These are phyloP conservation scores for Peromyscus melanophrys DNA, from an alignment of 2,797 vertebrate genomes.

Conservation along the genomic window DNA sequence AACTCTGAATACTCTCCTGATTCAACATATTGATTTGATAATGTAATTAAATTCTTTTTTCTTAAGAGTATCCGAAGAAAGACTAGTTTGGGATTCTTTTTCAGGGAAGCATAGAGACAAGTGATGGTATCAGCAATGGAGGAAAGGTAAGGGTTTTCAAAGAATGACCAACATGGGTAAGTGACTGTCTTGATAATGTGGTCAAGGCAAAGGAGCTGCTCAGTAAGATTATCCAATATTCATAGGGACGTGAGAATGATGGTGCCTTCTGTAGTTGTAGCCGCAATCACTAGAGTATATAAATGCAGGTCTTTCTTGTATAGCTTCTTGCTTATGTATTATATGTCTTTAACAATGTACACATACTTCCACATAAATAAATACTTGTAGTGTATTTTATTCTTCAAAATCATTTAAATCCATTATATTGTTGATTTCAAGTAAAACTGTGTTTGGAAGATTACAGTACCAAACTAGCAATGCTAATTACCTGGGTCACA, in stretches of 20 bases:
- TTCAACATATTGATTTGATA: not conserved
- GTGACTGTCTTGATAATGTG: not conserved
- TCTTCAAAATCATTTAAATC: conserved; percentile 26
- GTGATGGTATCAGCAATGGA: not conserved
- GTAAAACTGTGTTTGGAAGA: conserved; percentile 50
- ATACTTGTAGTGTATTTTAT: conserved; percentile 10
- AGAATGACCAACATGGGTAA: not conserved
- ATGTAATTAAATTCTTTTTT: not conserved
- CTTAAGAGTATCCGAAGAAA: not conserved
- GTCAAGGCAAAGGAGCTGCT: not conserved
- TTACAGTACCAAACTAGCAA: not conserved
- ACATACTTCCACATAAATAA: not conserved
- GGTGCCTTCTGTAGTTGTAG: not conserved
- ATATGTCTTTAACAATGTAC: not conserved
- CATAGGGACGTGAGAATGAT: not conserved
- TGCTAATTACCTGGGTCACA: not conserved
- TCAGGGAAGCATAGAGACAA: not conserved
- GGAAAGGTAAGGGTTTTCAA: not conserved
- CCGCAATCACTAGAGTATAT: not conserved
- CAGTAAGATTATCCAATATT: not conserved
- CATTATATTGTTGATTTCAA: not conserved
- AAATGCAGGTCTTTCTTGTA: not conserved
- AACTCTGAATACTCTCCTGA: not conserved
- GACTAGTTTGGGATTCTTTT: not conserved
- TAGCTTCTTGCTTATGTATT: not conserved